Conservation (phyloP, 2,797 vertebrate species). For the Hydrolagus colliei region DNA sequence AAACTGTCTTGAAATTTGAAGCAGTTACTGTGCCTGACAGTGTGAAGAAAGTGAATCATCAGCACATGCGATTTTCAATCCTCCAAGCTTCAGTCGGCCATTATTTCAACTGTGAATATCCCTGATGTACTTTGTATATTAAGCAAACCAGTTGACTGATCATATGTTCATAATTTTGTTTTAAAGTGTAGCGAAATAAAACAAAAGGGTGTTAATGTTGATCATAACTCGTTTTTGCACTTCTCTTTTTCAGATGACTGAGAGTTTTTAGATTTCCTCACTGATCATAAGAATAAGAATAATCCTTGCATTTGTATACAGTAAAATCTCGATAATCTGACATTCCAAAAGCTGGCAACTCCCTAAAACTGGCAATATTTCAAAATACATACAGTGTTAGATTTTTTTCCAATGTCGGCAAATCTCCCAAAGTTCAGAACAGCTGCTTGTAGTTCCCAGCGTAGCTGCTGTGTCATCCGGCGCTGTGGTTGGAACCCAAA, state of each 20-base stretch:
- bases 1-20: neutral
- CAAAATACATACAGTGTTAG: no score
- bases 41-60: neutral
- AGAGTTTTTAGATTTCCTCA: neutral
- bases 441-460: no score
- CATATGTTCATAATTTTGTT: no score
- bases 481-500: no score
- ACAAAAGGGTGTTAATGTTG: neutral
- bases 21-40: neutral
- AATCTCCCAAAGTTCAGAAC: no score
- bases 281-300: neutral
- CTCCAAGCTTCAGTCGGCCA: neutral
- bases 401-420: no score
- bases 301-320: neutral
- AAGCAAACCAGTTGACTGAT: neutral
- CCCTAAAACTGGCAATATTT: no score
- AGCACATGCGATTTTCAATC: neutral
- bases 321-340: no score
- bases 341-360: no score
- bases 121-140: neutral
- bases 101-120: neutral
- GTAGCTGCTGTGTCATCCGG: no score
- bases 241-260: neutral
- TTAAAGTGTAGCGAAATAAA: no score
- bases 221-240: neutral